Conservation (phyloP, 1,140 invertebrate genomes). For the Akabosia matsudoensis region DNA sequence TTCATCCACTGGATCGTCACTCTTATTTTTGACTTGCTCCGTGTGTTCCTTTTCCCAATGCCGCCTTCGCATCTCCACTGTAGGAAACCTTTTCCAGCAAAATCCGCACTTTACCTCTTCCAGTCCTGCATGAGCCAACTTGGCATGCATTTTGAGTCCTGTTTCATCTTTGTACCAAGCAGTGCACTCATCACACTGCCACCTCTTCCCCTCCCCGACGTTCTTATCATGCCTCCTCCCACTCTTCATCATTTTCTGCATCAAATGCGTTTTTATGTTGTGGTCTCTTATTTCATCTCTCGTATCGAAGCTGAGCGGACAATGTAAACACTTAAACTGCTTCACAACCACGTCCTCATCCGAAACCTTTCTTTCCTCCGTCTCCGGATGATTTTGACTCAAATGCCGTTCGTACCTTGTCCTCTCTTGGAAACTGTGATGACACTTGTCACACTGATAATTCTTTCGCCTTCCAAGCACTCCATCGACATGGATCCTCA, state of each 20-base stretch:
- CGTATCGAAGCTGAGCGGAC: neutral
- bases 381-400: too few species aligned
- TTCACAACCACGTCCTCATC: too few species aligned
- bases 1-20: too few species aligned
- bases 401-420: too few species aligned
- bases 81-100: neutral
- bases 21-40: too few species aligned
- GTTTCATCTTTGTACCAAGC: neutral
- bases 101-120: neutral
- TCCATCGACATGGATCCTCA: too few species aligned
- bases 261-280: neutral
- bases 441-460: too few species aligned
- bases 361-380: too few species aligned
- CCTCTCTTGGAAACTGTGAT: too few species aligned
- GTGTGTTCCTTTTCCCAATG: neutral
- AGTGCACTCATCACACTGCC: neutral
- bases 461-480: too few species aligned
- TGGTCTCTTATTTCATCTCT: neutral
- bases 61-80: neutral
- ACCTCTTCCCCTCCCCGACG: neutral
- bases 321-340: neutral
- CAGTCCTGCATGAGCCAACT: neutral
- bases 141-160: neutral
- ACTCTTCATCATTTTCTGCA: neutral
- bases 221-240: too few species aligned